Base-by-base conservation (phyloP, 2,113 vertebrate genomes). In the Formicarius rufipectus region DNA sequence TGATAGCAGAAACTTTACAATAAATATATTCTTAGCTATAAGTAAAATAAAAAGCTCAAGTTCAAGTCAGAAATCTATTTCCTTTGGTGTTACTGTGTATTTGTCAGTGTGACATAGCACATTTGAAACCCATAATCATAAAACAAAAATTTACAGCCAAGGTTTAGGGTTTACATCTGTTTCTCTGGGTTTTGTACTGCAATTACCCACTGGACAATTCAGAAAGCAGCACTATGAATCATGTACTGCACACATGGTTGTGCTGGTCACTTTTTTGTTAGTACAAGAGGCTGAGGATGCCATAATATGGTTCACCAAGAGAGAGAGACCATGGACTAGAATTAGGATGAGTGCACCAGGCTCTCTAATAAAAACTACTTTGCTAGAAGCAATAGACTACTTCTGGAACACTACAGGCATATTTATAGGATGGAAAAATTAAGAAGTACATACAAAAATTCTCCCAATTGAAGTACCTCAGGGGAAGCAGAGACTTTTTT, bases 121-220 rank as follows among this genome's bases (percentile, higher is more conserved):
- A 97, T 98, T 98, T 98, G 97, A 98, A 98, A 97, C 95, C 98
- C 96, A 98, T 98, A 98, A 98, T 98, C 97, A 98, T 98, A 98
- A 98, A 98, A 75, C 97, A 98, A 97, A 97, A 98, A 97, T 98
- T 98, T 98, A 98, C 96, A 97, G 97, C 97, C 95, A 87, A 91
- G 96, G 96, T 97, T 97, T 97, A 98, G 97, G 97, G 97, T 97
- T 96, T 98, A 97, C 98, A 98, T 98, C 97, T 97, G 97, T 98
- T 98, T 98, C 97, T 98, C 97, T 98, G 98, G 76, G 97, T 98
- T 98, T 97, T 90, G 96, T 97, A 97, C 95, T 95, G 96, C 97
- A 98, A 97, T 98, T 98, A 98, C 97, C 97, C 97, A 97, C 97
- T 97, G 98, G 98, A 97, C 98, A 96, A 98, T 97, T 97, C 95